Conservation (phyloP, 2,797 vertebrate genomes). For the Arnoldichthys spilopterus region DNA sequence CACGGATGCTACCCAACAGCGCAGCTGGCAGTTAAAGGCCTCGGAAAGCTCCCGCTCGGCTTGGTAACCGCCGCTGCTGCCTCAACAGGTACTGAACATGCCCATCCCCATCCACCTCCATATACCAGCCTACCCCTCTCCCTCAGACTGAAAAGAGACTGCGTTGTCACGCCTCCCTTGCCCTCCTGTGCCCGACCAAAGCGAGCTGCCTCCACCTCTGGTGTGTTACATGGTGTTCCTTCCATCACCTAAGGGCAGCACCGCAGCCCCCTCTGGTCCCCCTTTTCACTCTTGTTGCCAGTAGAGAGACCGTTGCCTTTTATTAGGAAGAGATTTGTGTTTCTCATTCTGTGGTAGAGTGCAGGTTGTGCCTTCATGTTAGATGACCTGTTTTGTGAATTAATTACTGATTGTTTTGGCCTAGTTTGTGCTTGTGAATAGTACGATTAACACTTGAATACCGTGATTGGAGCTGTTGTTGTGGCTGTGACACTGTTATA, state of each 20-base stretch:
- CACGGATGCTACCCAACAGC: constrained; percentile 91
- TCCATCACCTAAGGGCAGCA: neutral
- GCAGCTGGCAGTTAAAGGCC: constrained; percentile 97
- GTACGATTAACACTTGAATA: neutral
- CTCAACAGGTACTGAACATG: constrained; percentile 92
- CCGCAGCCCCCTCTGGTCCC: neutral
- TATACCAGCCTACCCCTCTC: constrained; percentile 60
- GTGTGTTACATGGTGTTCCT: constrained; percentile 15
- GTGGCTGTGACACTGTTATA: neutral
- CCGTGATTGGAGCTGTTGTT: neutral
- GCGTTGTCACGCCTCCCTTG: neutral
- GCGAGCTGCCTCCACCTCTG: neutral
- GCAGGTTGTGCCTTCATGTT: neutral
- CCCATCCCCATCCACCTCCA: constrained; percentile 60
- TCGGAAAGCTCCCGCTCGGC: constrained; percentile 92
- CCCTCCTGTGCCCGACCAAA: constrained; percentile 15
- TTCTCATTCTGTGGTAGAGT: neutral
- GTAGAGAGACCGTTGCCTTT: neutral
- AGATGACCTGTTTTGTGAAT: neutral
- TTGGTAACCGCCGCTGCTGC: constrained; percentile 91
- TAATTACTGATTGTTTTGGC: neutral
- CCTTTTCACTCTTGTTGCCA: neutral
- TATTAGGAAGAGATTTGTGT: neutral
- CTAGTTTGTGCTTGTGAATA: constrained; percentile 19
- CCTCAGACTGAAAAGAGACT: constrained; percentile 14